Percentiles rank a stretch among this genome's conserved stretches.
Conservation (phyloP, 2,888 invertebrate genomes). For the Meliscaeva auricollis region DNA sequence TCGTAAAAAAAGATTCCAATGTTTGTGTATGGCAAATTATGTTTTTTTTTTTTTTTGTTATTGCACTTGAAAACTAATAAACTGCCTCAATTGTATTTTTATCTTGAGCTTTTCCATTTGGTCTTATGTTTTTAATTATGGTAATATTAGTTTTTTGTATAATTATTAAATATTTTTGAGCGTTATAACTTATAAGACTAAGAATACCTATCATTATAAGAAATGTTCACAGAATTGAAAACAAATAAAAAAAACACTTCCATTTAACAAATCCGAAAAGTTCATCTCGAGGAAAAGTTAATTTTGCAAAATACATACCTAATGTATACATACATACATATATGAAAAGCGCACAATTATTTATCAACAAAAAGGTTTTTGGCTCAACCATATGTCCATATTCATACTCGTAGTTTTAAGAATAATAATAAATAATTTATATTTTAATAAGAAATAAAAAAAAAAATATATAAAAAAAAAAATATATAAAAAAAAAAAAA, state of each 20-base stretch:
- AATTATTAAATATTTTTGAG: background rate
- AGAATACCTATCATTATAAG: no score
- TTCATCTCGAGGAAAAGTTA: no score
- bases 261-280: no score
- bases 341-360: no score
- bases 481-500: background rate
- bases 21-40: background rate
- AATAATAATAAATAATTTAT: constrained; percentile 18
- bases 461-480: no score
- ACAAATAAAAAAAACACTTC: no score
- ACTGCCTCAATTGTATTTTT: background rate
- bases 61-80: background rate
- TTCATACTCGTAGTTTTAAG: constrained; percentile 17
- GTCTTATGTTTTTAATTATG: background rate
- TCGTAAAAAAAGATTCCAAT: background rate
- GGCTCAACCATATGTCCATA: background rate
- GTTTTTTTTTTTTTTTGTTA: background rate
- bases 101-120: background rate
- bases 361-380: background rate
- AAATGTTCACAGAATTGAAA: no score
- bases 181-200: no score
- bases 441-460: constrained; percentile 42
- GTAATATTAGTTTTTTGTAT: background rate
- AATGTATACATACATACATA: no score
- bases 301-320: no score